These are phyloP conservation scores for Cylas formicarius DNA, from an alignment of 1,140 invertebrate genomes.

Conservation along the genomic window DNA sequence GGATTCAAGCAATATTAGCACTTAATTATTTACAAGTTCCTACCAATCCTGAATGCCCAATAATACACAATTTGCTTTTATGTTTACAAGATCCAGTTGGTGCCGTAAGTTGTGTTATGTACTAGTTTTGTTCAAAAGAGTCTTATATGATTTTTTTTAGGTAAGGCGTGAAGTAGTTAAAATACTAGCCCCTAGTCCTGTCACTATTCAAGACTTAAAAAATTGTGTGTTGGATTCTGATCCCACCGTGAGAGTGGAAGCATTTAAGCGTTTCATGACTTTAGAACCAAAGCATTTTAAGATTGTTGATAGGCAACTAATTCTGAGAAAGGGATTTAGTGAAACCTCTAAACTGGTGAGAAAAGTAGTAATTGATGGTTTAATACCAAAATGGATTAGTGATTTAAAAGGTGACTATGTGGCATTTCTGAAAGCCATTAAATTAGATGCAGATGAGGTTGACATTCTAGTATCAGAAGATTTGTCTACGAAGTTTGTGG, in stretches of 20 bases:
- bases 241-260: slow-evolving; percentile 56
- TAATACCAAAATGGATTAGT: slow-evolving; percentile 60
- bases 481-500: slow-evolving; percentile 41
- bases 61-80: slow-evolving; percentile 71
- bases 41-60: slow-evolving; percentile 62
- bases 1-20: slow-evolving; percentile 72
- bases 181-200: slow-evolving; percentile 41
- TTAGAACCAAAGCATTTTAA: slow-evolving; percentile 58
- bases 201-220: slow-evolving; percentile 34
- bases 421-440: slow-evolving; percentile 52
- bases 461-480: slow-evolving; percentile 39
- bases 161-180: slow-evolving; percentile 42
- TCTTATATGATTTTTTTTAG: slow-evolving; percentile 9
- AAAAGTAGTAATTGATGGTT: slow-evolving; percentile 42
- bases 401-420: slow-evolving; percentile 54
- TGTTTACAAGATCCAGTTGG: slow-evolving; percentile 71
- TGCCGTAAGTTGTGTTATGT: slow-evolving; percentile 53
- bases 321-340: slow-evolving; percentile 59
- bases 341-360: slow-evolving; percentile 52
- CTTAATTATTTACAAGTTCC: slow-evolving; percentile 75
- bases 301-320: slow-evolving; percentile 58
- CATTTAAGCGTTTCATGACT: slow-evolving; percentile 64
- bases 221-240: slow-evolving; percentile 24
- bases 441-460: slow-evolving; percentile 51
- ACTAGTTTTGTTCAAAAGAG: background rate